These are phyloP conservation scores for Coreoperca whiteheadi DNA, from an alignment of 2,113 vertebrate species.

Conservation along the genomic window DNA sequence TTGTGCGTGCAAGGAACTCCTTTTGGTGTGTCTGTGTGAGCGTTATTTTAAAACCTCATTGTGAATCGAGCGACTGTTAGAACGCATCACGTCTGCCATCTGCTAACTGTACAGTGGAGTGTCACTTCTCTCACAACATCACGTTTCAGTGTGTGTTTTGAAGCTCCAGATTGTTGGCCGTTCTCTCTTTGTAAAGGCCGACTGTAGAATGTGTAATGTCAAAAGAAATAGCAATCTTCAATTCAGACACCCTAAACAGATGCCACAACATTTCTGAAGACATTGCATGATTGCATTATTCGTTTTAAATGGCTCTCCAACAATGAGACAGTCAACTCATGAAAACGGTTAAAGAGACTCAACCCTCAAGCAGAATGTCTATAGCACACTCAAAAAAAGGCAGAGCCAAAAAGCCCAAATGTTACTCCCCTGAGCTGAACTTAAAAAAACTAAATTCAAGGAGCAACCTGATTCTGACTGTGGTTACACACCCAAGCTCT, in stretches of 20 bases:
- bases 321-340: neutral
- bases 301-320: neutral
- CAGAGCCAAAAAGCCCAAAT: neutral
- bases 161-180: conserved; percentile 22
- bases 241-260: neutral
- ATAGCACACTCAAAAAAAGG: neutral
- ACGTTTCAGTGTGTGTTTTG: conserved; percentile 23
- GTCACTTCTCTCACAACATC: conserved; percentile 35
- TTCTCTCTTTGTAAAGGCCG: neutral
- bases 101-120: conserved; percentile 11
- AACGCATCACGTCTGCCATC: neutral
- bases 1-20: neutral
- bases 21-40: neutral
- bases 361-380: neutral
- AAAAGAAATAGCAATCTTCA: neutral
- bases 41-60: neutral
- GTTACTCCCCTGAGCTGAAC: neutral
- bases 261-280: neutral
- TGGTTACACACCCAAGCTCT: too few species aligned
- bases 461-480: neutral
- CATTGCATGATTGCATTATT: neutral
- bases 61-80: conserved; percentile 27
- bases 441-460: neutral
- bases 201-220: conserved; percentile 2
- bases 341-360: neutral